Base-by-base conservation (phyloP, 2,797 vertebrate species). In the Coccyzus lansbergi region DNA sequence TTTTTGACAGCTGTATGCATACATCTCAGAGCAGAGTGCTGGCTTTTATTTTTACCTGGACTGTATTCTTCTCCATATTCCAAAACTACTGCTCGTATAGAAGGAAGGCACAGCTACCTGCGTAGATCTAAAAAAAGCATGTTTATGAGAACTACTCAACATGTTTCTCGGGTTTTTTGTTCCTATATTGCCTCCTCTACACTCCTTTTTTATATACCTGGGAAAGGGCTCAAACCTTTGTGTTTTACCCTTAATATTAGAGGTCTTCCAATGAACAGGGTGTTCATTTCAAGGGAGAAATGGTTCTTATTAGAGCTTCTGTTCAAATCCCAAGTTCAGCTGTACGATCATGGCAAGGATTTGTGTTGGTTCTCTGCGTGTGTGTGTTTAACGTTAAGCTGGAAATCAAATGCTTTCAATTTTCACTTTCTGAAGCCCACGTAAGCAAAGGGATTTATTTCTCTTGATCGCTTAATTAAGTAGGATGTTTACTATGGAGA, bases 391-490 rank as follows among this genome's bases (percentile, higher is more conserved):
- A 81, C 49, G 44, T 65, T 67, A 69, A 79, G 67, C 70, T 79
- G 51, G 83, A 95, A 83, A 94, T 82, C 56, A 79, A 20, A 55
- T 76, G 59, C 85, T 81, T 85, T 86, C 74, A 63, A 15, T 88
- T 82, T 86, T 88, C 9, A 9, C 24, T 63, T 90, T 86, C 77
- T 42, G 77, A 95, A 96, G 60, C 74, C 76, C 60, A 53, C 67
- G 82, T 86, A 91, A 94, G 87, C 74, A 88, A 94, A 91, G 67
- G 70, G 83, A 90, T 94, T 95, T 95, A 42, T 95, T 94, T 95
- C 88, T 88, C 87, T 84, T 91, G 81, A 95, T 94, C 88, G 36
- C 40, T 93, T 91, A 91, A 95, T 95, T 94, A 95, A 92, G 70
- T 70, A 56, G 77, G 85, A 86, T 63, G 34, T 84, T 93, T 40